Conservation (phyloP, 1,140 invertebrate genomes). For the Neodiprion virginianus region DNA sequence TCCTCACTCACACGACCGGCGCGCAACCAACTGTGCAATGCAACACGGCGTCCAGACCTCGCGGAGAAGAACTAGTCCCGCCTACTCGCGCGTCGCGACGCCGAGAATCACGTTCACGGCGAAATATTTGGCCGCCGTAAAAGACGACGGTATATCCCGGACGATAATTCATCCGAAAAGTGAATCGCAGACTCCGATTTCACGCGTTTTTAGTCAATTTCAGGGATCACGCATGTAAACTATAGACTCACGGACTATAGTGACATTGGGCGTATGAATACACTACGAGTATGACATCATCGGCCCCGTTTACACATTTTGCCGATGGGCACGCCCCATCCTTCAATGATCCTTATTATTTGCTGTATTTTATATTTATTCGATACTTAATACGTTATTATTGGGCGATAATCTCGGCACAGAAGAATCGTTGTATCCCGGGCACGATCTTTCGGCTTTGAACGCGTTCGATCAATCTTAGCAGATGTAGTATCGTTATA, state of each 20-base stretch:
- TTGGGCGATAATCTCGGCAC: background rate
- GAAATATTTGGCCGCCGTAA: background rate
- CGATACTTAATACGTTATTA: background rate
- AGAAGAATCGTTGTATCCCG: background rate
- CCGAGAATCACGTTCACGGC: too few species aligned
- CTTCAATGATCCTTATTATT: constrained; percentile 20
- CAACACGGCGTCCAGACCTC: constrained; percentile 35
- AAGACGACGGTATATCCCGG: background rate
- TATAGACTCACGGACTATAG: background rate
- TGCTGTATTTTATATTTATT: background rate
- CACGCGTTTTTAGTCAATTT: background rate
- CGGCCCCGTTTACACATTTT: constrained; percentile 44
- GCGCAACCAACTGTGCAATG: constrained; percentile 50
- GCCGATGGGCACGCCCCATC: constrained; percentile 49
- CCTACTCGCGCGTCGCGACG: background rate
- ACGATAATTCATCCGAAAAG: background rate
- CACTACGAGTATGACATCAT: constrained; percentile 49
- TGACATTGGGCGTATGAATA: constrained; percentile 40
- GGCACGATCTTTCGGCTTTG: too few species aligned
- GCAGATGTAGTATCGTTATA: too few species aligned
- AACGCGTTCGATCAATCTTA: too few species aligned
- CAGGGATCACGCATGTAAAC: background rate
- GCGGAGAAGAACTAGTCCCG: constrained; percentile 32
- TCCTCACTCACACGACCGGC: constrained; percentile 52
- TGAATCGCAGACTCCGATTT: background rate